phyloP scores from a whole-genome alignment of 2,113 vertebrate genomes.

The Odocoileus virginianus region DNA sequence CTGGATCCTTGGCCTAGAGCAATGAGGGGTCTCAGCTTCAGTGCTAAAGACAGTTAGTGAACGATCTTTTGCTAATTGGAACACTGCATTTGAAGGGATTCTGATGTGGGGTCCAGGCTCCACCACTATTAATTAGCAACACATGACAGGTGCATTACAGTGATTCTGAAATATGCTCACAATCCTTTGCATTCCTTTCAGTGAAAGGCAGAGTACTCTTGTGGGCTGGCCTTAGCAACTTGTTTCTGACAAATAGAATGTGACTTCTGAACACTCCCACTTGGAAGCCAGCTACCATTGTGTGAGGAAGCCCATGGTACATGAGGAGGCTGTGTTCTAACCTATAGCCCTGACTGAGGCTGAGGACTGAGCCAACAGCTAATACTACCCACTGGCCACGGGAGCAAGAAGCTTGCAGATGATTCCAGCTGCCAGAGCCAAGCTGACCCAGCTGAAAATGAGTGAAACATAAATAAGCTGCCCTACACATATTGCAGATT shows the following conservation, averaged over 20 bases:
- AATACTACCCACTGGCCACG: fast-evolving
- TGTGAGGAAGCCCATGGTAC: not conserved
- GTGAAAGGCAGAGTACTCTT: not conserved
- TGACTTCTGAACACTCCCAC: not conserved
- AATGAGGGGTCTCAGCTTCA: too few species aligned
- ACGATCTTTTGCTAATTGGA: too few species aligned
- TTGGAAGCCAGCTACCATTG: not conserved
- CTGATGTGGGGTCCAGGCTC: too few species aligned
- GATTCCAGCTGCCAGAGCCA: too few species aligned
- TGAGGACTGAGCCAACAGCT: not conserved
- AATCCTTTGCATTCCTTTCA: not conserved
- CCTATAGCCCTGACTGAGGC: not conserved
- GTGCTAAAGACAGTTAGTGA: too few species aligned
- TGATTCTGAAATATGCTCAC: not conserved
- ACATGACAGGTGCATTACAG: too few species aligned
- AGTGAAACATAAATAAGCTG: not conserved
- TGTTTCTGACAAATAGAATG: not conserved
- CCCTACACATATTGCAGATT: not conserved
- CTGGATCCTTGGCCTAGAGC: too few species aligned
- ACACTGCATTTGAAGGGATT: too few species aligned
- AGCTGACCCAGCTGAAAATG: not conserved
- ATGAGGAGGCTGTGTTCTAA: not conserved
- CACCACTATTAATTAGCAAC: too few species aligned
- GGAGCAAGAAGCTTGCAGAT: not conserved
- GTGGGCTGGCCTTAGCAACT: not conserved